Base-by-base conservation (phyloP, 37 sponge, comb jelly and placozoan genomes). In the Lycopodina hypogea region DNA sequence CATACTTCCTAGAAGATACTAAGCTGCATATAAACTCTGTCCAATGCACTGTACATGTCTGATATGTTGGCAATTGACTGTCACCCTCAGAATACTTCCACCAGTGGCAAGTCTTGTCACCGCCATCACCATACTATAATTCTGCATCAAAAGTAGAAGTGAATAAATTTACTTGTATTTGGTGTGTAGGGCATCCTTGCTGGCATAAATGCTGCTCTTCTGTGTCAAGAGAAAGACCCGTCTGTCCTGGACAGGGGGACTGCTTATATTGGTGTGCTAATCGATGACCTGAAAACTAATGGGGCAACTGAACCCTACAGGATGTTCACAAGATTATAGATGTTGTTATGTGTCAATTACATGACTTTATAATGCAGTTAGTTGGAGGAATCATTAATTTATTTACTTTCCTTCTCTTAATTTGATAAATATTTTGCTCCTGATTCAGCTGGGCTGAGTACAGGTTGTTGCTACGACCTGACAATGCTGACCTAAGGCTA, bases 401-500 rank as follows among this genome's bases (percentile, higher is more conserved):
- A 12, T 3, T 59, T 59, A 6, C 37, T 24, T 17, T 24, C 12
- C 34, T 24, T 29, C n/a, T 58, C 19, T 14, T 28, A n/a, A 6
- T 63, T 29, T 52, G 30, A 19, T 15, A 65, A 2, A 17, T 66
- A 7, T 24, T 26, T 7, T 66, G 9, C 71, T 56, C 69, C 2
- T 45, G n/a, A 23, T 42, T 28, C 58, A 93, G 93, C 84, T 89
- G 95, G 24, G 82, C 92, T 17, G 95, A 94, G 68, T 84, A 89
- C 76, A 55, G 95, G 37, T 42, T 94, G 30, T 52, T 77, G 8
- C 80, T 94, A 37, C 68, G 95, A 67, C 95, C 95, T 18, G 95
- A 94, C 60, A 94, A 94, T 82, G 95, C 95, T 74, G 95, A 94
- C 68, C 45, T 85, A 12, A 84, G 95, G 62, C 76, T 94, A n/a